Percentiles rank a stretch among this genome's conserved stretches.
Conservation (phyloP, 64 coral and sea anemone genomes). For the Montipora efflorescens region DNA sequence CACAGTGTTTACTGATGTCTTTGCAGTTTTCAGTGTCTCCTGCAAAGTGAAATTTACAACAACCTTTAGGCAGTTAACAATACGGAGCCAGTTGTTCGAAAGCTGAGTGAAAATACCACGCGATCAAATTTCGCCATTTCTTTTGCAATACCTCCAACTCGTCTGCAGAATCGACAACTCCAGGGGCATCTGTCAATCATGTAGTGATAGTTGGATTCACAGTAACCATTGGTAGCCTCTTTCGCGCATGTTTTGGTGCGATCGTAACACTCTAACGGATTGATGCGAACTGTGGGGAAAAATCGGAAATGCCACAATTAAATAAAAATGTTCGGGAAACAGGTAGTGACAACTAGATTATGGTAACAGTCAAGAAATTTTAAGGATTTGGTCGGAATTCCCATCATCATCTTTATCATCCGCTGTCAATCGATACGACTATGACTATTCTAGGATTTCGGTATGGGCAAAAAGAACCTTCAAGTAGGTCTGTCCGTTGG, state of each 20-base stretch:
- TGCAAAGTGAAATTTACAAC: neutral
- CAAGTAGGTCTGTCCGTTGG: neutral
- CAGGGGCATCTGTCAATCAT: conserved; percentile 55
- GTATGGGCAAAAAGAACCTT: no score
- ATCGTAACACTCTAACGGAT: conserved; percentile 49
- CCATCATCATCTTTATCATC: no score
- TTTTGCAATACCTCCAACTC: conserved; percentile 31
- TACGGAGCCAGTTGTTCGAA: no score
- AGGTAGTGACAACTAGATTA: neutral
- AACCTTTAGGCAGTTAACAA: neutral
- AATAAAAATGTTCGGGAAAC: neutral
- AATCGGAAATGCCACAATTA: neutral
- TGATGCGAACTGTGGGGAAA: conserved; percentile 45
- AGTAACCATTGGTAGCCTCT: conserved; percentile 28
- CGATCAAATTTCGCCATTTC: neutral
- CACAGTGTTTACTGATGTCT: conserved; percentile 46
- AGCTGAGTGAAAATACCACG: no score
- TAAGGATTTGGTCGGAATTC: no score
- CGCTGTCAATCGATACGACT: no score
- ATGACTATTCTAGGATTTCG: no score
- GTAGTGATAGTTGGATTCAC: conserved; percentile 42
- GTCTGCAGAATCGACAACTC: conserved; percentile 72
- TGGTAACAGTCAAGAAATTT: no score
- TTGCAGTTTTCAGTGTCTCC: conserved; percentile 42
- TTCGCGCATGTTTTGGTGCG: neutral